Evolutionary conservation across 2,113 vertebrate species (phyloP).

Genomic region (Paradoxurus hermaphroditus): DNA sequence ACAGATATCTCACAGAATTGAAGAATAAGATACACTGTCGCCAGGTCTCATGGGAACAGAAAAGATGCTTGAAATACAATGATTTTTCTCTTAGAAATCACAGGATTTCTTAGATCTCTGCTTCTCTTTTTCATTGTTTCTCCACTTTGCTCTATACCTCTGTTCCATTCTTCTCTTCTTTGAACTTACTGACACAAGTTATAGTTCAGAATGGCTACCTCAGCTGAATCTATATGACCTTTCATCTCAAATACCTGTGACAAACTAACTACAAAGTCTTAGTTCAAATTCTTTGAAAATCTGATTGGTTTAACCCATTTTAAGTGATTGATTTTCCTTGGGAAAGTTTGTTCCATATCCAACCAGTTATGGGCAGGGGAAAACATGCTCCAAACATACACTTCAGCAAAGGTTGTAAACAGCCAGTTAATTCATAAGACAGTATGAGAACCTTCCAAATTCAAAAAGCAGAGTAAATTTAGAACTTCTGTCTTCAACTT

Average conservation of each 20-base stretch:
- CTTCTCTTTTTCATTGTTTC: not conserved
- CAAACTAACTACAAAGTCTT: not conserved
- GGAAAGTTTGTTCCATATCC: not conserved
- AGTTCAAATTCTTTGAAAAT: not conserved
- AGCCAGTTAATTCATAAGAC: not conserved
- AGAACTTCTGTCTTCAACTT: not conserved
- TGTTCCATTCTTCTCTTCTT: not conserved
- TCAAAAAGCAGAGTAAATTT: not conserved
- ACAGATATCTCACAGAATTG: not conserved
- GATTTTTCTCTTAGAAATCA: not conserved
- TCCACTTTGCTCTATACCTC: not conserved
- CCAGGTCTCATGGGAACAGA: not conserved
- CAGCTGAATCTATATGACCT: not conserved
- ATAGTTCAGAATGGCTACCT: not conserved
- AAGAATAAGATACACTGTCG: not conserved
- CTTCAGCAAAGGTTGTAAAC: not conserved
- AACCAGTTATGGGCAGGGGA: not conserved
- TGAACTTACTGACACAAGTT: not conserved
- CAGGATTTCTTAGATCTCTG: not conserved
- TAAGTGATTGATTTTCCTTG: not conserved
- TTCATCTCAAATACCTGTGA: not conserved
- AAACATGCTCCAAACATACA: not conserved
- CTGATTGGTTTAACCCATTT: not conserved
- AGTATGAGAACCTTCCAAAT: not conserved
- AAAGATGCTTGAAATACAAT: not conserved